Evolutionary conservation across 2,797 vertebrate species (phyloP), one percentile per base, ranked within the genome.

Genomic region (Pteronotus mesoamericanus): DNA sequence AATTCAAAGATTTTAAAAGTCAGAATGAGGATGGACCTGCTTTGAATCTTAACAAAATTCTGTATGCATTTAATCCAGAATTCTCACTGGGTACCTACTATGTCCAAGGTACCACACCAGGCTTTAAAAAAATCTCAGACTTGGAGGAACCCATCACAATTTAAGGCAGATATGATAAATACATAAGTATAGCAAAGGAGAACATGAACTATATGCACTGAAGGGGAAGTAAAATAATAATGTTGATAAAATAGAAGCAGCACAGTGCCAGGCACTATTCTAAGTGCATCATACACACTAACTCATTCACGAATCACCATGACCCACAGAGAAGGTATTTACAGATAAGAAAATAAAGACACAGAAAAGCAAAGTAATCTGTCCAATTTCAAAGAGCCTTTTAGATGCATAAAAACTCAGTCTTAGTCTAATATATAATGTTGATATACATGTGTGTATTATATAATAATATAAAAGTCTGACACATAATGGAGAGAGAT

Each of bases 41-140:
- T 94, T 89, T 53, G 26, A 71, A 64, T 84, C 48, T 75, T 95
- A 83, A 86, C 46, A 72, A 86, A 95, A 93, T 42, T 32, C 80
- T 86, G 4, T 68, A 71, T 7, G 0, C 93, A 71, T 1, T 78
- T 44, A 75, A 86, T 83, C 42, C 21, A 96, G 64, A 72, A 91
- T 37, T 59, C 32, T 89, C 57, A 51, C 46, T 80, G 26, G 9
- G 6, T 59, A 66, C 5, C 32, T 71, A 71, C 39, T 44, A 71
- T 14, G 3, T 34, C 26, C 59, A 71, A 93, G n/a, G 15, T 42
- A 75, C 29, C 18, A 64, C 1, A 29, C 34, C 21, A 61, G n/a
- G 39, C 75, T 0, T 83, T 19, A 34, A 84, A 79, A 55, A 9
- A 22, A 21, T 59, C 8, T 84, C 69, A 77, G 61, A 59, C 18